These are phyloP conservation scores for Notolabrus celidotus DNA, from an alignment of 2,797 vertebrate species.

Conservation along the genomic window DNA sequence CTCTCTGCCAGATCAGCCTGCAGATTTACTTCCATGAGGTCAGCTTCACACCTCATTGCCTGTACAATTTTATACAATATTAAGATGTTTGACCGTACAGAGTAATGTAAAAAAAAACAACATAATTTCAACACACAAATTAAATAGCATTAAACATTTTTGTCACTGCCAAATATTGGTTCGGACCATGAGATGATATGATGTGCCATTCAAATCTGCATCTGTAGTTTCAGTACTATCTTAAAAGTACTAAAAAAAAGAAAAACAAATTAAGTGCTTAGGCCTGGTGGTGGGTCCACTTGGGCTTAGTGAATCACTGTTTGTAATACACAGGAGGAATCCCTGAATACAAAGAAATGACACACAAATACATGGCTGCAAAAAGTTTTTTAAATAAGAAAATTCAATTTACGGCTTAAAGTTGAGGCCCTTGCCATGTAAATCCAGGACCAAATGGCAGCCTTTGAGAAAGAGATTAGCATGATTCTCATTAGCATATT, in stretches of 20 bases:
- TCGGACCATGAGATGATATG: too few relatives aligned
- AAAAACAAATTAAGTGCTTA: too few relatives aligned
- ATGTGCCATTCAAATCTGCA: too few relatives aligned
- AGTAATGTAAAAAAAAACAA: not conserved
- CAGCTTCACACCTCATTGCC: conserved; percentile 8
- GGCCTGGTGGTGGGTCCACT: too few relatives aligned
- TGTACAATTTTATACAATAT: conserved; percentile 1
- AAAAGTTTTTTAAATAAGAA: conserved; percentile 16
- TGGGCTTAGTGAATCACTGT: not conserved
- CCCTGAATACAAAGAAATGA: conserved; percentile 8
- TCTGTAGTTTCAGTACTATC: too few relatives aligned
- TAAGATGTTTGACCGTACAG: not conserved
- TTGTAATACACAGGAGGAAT: not conserved
- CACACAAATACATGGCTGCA: conserved; percentile 18
- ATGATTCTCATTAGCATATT: conserved; percentile 52
- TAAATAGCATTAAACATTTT: not conserved
- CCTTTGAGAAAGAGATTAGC: conserved; percentile 40
- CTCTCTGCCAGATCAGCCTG: conserved; percentile 34
- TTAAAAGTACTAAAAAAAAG: too few relatives aligned
- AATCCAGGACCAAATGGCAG: conserved; percentile 35
- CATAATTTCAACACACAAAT: not conserved
- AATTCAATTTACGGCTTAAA: conserved; percentile 17
- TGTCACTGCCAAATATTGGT: not conserved
- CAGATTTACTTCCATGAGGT: conserved; percentile 22
- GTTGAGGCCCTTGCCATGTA: conserved; percentile 11